phyloP scores from a whole-genome alignment of 2,888 invertebrate genomes.

The Helobdella robusta region DNA sequence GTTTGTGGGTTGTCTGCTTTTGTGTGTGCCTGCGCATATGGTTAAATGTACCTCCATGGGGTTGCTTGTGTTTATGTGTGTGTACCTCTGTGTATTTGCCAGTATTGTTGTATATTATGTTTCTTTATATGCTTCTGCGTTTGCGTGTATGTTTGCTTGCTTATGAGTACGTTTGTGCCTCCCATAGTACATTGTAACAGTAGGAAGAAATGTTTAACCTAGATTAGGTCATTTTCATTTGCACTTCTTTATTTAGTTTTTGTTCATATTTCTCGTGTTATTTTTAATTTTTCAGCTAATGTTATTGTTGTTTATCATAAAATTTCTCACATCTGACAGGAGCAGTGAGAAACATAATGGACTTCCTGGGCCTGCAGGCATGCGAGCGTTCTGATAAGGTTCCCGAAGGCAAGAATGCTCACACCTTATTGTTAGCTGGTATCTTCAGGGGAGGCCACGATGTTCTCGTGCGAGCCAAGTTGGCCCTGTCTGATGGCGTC shows the following conservation, averaged over 20 bases:
- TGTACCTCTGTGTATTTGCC: no score
- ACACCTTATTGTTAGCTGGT: conserved; percentile 72
- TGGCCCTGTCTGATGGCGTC: conserved; percentile 55
- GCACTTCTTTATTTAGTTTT: not conserved
- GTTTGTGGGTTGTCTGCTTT: conserved; percentile 38
- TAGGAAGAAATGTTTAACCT: not conserved
- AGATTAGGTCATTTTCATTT: not conserved
- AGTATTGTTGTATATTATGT: no score
- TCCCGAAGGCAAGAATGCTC: conserved; percentile 68
- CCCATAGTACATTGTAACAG: no score
- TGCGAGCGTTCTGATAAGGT: conserved; percentile 75
- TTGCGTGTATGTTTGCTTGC: not conserved
- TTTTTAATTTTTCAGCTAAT: not conserved
- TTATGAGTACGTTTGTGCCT: not conserved
- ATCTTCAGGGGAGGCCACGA: conserved; percentile 82
- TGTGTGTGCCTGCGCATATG: no score
- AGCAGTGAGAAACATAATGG: conserved; percentile 71
- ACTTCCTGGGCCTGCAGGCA: conserved; percentile 72
- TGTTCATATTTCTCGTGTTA: not conserved
- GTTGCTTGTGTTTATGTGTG: no score
- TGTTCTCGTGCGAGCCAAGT: conserved; percentile 73
- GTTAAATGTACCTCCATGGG: no score
- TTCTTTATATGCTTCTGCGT: no score
- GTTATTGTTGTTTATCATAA: not conserved
- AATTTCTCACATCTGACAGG: conserved; percentile 47